Conservation (phyloP, 2,113 vertebrate genomes). For the Hymenochirus boettgeri region DNA sequence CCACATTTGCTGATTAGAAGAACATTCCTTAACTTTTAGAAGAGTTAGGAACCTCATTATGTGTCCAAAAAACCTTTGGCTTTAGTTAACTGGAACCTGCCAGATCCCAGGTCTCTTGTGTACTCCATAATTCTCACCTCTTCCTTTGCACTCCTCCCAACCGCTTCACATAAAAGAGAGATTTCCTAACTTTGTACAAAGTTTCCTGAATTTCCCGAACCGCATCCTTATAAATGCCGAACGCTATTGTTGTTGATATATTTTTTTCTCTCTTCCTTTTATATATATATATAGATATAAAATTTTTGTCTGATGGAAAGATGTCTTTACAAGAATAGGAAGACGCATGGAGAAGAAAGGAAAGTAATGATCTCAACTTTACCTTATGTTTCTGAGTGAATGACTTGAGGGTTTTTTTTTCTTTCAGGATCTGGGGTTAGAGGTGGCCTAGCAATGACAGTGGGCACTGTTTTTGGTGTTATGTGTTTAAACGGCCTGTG, state of each 20-base stretch:
- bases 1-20: too few species aligned
- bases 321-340: conserved; percentile 71
- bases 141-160: conserved; percentile 20
- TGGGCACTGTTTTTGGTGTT: conserved; percentile 49
- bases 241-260: conserved; percentile 63
- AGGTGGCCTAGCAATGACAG: conserved; percentile 49
- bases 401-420: conserved; percentile 52
- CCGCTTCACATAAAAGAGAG: conserved; percentile 53
- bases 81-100: background rate
- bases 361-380: conserved; percentile 52
- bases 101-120: background rate
- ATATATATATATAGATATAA: too few species aligned
- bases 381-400: conserved; percentile 64
- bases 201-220: conserved; percentile 71
- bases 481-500: conserved; percentile 49
- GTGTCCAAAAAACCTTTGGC: background rate
- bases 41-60: background rate
- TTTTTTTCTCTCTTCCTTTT: conserved; percentile 1
- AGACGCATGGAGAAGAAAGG: conserved; percentile 61
- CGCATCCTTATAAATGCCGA: conserved; percentile 66
- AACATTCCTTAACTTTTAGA: too few species aligned
- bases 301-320: conserved; percentile 72
- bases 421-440: conserved; percentile 69
- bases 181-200: conserved; percentile 69
- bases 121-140: background rate